Conservation (phyloP, 2,888 invertebrate genomes). For the Allophyes oxyacanthae region DNA sequence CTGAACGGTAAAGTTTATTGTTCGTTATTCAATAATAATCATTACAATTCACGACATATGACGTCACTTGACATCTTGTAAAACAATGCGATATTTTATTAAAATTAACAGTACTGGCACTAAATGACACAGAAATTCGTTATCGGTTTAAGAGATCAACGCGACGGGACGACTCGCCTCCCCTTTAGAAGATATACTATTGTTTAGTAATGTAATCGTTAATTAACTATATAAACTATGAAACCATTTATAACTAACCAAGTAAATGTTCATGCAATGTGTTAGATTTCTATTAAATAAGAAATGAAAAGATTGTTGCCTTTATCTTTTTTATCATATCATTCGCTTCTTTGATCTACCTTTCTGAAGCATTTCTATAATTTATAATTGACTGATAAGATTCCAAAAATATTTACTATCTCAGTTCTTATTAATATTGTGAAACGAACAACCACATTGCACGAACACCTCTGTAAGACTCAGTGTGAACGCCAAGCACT, state of each 20-base stretch:
- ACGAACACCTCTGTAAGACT: constrained; percentile 28
- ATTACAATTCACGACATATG: neutral
- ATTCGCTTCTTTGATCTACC: no score
- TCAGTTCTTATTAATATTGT: no score
- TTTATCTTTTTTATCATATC: no score
- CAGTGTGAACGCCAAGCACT: constrained; percentile 20
- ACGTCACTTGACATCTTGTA: neutral
- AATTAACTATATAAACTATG: constrained; percentile 50
- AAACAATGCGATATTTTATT: constrained; percentile 1
- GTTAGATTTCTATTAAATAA: neutral
- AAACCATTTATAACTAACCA: constrained; percentile 49
- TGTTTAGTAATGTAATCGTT: constrained; percentile 45
- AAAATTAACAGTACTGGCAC: constrained; percentile 28
- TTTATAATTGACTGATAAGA: no score
- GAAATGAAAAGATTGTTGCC: no score
- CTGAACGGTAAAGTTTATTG: no score
- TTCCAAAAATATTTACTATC: no score
- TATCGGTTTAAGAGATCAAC: constrained; percentile 71
- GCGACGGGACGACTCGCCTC: constrained; percentile 58
- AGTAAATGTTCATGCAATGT: constrained; percentile 22
- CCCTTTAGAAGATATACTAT: constrained; percentile 51
- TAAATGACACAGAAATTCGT: constrained; percentile 52
- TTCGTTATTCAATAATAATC: no score
- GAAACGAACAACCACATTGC: constrained; percentile 12
- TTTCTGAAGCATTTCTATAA: no score